Percentiles rank a stretch among this genome's conserved stretches.
phyloP scores from a whole-genome alignment of 2,797 vertebrate species.

The Enteromius treurensis region DNA sequence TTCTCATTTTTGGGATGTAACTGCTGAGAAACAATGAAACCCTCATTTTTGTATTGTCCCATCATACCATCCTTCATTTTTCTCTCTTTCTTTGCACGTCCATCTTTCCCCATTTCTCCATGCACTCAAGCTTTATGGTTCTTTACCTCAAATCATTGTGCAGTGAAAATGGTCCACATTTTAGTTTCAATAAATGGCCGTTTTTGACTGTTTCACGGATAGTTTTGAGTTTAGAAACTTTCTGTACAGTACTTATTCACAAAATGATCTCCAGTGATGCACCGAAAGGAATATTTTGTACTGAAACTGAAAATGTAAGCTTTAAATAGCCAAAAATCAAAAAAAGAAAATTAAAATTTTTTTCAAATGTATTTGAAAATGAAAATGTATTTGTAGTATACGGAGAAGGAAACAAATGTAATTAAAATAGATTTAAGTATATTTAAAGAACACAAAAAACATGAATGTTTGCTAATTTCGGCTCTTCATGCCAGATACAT shows the following conservation, averaged over 20 bases:
- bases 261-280: not conserved
- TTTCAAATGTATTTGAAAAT: no score
- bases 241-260: not conserved
- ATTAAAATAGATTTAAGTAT: no score
- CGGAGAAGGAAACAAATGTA: no score
- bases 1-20: slow-evolving; percentile 20
- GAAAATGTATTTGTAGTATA: no score
- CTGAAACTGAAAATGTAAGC: not conserved
- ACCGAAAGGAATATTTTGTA: not conserved
- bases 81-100: slow-evolving; percentile 22
- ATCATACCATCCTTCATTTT: not conserved
- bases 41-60: not conserved
- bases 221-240: not conserved
- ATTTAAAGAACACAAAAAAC: not conserved
- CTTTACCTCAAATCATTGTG: not conserved
- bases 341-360: no score
- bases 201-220: not conserved
- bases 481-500: not conserved
- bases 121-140: not conserved
- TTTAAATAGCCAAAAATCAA: not conserved
- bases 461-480: not conserved
- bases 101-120: not conserved
- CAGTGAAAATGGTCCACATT: slow-evolving; percentile 16
- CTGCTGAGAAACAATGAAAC: slow-evolving; percentile 30
- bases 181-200: not conserved